Conservation (phyloP, 1,140 invertebrate species). For the Nylanderia fulva region DNA sequence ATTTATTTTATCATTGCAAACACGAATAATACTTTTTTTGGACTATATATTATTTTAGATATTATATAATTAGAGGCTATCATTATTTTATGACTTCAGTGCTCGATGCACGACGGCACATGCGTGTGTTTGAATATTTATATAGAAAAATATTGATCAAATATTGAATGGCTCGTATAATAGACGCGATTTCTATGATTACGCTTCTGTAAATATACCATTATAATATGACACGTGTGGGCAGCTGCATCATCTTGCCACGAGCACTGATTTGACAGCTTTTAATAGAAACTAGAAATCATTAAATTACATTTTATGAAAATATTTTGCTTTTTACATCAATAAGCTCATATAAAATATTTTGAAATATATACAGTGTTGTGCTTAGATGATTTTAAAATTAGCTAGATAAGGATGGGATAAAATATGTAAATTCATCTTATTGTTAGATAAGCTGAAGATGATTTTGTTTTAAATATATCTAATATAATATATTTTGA, state of each 20-base stretch:
- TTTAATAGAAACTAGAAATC: neutral
- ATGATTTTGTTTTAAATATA: too few species aligned
- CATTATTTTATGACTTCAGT: neutral
- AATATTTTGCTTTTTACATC: conserved; percentile 14
- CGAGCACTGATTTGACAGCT: neutral
- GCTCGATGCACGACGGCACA: too few species aligned
- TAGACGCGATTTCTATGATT: conserved; percentile 24
- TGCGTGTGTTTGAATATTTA: neutral
- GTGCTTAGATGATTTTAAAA: too few species aligned
- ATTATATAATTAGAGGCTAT: neutral
- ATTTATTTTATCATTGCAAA: neutral
- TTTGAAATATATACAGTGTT: too few species aligned
- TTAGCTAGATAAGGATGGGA: too few species aligned
- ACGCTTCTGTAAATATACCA: conserved; percentile 21
- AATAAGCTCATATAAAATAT: neutral
- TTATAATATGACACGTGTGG: neutral
- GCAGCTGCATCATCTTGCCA: neutral
- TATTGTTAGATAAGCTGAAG: too few species aligned
- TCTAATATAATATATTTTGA: too few species aligned
- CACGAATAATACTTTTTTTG: neutral
- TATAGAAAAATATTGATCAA: neutral
- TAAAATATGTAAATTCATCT: too few species aligned
- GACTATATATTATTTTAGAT: neutral
- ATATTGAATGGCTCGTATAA: conserved; percentile 22
- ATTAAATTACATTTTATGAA: neutral